Conservation (phyloP, 2,113 vertebrate species). For the Chelonoidis abingdonii region DNA sequence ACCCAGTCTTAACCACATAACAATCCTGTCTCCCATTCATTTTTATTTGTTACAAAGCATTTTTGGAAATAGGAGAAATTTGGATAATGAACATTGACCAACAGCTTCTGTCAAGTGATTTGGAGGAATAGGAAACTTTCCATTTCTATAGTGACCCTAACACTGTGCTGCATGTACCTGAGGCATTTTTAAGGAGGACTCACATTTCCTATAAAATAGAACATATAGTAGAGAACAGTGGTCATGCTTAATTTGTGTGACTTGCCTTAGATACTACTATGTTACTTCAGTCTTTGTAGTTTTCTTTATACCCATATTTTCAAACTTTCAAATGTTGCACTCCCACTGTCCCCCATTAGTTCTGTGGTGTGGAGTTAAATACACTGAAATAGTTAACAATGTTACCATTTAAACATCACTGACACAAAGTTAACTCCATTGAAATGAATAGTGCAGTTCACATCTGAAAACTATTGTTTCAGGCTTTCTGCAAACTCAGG, state of each 20-base stretch:
- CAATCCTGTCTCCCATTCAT: background rate
- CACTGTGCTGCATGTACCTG: background rate
- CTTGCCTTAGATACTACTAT: background rate
- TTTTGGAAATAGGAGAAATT: background rate
- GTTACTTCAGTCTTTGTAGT: background rate
- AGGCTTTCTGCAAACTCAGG: background rate
- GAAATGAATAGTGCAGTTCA: background rate
- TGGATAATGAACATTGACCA: background rate
- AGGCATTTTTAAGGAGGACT: background rate
- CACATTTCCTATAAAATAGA: background rate
- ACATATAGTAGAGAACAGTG: background rate
- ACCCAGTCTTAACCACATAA: background rate
- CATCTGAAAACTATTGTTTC: background rate
- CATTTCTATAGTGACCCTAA: background rate
- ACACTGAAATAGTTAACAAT: background rate
- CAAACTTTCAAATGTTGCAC: background rate
- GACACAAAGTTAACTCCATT: background rate
- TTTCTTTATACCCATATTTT: background rate
- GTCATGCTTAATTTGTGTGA: background rate
- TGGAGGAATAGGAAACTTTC: background rate
- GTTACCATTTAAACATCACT: background rate
- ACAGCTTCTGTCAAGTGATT: background rate
- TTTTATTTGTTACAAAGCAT: background rate
- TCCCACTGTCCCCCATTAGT: background rate
- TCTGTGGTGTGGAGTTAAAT: background rate